A percentile compares a stretch with the other conserved stretches of the same genome.
Conservation (phyloP, 2,113 vertebrate genomes). For the Lophotis ruficrista region DNA sequence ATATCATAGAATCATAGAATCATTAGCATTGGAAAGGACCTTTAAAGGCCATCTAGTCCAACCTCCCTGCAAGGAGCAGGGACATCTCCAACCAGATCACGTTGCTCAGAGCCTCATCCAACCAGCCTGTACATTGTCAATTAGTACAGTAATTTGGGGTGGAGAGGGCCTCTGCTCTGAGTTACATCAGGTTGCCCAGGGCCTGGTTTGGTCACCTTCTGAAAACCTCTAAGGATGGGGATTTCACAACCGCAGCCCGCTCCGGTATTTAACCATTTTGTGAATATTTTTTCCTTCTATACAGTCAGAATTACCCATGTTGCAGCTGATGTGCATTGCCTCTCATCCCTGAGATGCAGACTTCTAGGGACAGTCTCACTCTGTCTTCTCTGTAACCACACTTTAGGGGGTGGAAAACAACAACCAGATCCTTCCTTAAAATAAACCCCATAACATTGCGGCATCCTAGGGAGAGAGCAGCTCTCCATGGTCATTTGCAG, state of each 20-base stretch:
- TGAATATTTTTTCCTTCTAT: background rate
- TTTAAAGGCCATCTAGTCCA: no score
- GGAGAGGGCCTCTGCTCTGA: background rate
- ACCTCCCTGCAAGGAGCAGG: no score
- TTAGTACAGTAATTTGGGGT: fast-evolving
- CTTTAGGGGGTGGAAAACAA: background rate
- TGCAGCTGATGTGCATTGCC: background rate
- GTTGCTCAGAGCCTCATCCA: no score
- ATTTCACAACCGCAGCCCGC: background rate
- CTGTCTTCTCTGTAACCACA: background rate
- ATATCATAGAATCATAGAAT: no score
- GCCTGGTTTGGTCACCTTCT: background rate
- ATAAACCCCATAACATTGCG: background rate
- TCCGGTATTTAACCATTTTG: background rate
- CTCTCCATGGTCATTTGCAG: background rate
- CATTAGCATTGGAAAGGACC: no score
- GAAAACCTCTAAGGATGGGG: background rate
- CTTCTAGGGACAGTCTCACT: background rate
- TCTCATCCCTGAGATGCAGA: background rate
- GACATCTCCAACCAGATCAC: no score
- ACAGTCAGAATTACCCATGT: background rate
- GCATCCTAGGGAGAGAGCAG: background rate
- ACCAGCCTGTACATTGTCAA: fast-evolving
- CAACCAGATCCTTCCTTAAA: background rate
- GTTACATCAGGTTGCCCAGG: background rate